Evolutionary conservation across 2,888 invertebrate species (phyloP), one percentile per base, ranked within the genome.

Genomic region (Argyresthia albistria): DNA sequence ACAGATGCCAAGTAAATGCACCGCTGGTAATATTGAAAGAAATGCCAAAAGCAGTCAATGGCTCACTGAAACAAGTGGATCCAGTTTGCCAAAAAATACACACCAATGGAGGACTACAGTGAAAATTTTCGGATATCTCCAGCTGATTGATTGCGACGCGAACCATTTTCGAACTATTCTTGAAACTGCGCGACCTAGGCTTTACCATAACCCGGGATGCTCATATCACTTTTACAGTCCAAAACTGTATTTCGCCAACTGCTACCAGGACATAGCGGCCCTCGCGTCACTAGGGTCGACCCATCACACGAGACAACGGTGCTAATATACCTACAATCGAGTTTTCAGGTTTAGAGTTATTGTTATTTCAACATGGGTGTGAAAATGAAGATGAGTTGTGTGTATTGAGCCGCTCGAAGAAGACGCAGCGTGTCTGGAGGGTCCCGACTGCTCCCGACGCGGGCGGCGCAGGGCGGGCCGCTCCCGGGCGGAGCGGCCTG

Each of bases 261-360:
- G 8, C 43, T n/a, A 43, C 12, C 36, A 48, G 48, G 48, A 50
- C n/a, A 8, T 50, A 50, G 39, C 6, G 50, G 10, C 50, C 16
- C 25, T n/a, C 16, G 50, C 43, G 53, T 14, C 50, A 36, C 15
- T 46, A 14, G 7, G n/a, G 16, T 16, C 25, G 15, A 16, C 71
- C 65, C 59, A 56, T 61, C 60, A 60, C 68, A 67, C 73, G 55
- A 73, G 74, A 73, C 70, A 69, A 70, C 71, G 77, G 79, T 84
- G 81, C 77, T 87, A 87, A 87, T 86, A 72, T 80, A 4, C 25
- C 25, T 25, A 72, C 71, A 80, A 84, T 87, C 87, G 74, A 87
- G 87, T 86, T 87, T 87, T 86, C 87, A 87, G 87, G 87, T 87
- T 46, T 46, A 14, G 8, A 14, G 35, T 65, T 66, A 66, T 64